Conservation (phyloP, 2,797 vertebrate species). For the Parauchenoglanis ngamensis region DNA sequence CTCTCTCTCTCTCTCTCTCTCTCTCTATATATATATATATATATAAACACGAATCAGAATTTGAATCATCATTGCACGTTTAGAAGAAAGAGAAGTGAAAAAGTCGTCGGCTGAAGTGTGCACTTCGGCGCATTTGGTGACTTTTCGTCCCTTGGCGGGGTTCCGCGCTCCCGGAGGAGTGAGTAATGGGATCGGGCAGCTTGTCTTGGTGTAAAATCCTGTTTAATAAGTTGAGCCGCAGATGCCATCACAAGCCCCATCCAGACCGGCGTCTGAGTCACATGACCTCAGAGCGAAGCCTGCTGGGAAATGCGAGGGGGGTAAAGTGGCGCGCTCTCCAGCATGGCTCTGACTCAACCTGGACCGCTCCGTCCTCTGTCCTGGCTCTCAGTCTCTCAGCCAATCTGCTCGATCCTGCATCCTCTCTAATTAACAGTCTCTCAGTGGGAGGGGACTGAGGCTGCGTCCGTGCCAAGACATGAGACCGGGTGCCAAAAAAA, state of each 20-base stretch:
- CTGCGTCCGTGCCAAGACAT: background rate
- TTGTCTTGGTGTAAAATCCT: constrained; percentile 16
- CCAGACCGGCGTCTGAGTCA: constrained; percentile 37
- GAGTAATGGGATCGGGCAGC: constrained; percentile 22
- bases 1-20: no score
- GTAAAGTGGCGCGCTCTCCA: constrained; percentile 10
- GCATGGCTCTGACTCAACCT: constrained; percentile 33
- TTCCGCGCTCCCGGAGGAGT: background rate
- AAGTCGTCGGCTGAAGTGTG: background rate
- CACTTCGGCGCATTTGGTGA: constrained; percentile 28
- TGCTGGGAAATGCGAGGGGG: constrained; percentile 28
- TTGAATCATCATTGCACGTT: background rate
- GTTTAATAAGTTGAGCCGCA: constrained; percentile 30
- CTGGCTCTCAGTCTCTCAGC: background rate
- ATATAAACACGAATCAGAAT: no score
- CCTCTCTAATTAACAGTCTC: constrained; percentile 44
- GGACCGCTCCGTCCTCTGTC: constrained; percentile 4
- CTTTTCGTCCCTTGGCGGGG: background rate
- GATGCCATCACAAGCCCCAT: constrained; percentile 34
- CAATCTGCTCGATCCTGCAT: constrained; percentile 24
- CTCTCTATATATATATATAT: no score
- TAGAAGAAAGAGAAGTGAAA: background rate
- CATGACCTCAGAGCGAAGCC: constrained; percentile 37
- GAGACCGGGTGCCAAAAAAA: constrained; percentile 2
- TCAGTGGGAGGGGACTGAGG: constrained; percentile 22